phyloP scores from a whole-genome alignment of 2,797 vertebrate species.

The Pangasius krempfi region DNA sequence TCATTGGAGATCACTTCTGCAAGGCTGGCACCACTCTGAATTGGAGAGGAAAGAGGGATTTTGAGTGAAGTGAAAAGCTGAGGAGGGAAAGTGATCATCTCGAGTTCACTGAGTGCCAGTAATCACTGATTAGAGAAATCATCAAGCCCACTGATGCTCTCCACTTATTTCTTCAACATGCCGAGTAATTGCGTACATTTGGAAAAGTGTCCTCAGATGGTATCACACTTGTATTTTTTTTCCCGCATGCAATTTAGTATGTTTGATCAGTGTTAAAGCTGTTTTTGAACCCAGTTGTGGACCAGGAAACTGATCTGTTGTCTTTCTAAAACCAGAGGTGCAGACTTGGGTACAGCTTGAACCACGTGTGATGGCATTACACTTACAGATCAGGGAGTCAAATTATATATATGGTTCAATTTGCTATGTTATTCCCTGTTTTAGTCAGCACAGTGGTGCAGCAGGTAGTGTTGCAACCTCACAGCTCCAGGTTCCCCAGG shows the following conservation, averaged over 20 bases:
- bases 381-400: background rate
- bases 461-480: background rate
- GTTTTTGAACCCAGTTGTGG: background rate
- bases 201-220: background rate
- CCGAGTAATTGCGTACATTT: background rate
- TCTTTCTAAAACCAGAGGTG: background rate
- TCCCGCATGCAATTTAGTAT: background rate
- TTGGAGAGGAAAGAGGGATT: background rate
- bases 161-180: background rate
- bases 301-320: background rate
- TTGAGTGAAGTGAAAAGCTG: background rate
- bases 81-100: slow-evolving; percentile 14
- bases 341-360: background rate
- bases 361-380: background rate
- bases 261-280: background rate
- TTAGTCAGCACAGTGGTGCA: background rate
- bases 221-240: background rate
- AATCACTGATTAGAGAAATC: slow-evolving; percentile 45
- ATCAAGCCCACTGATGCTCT: background rate
- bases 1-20: slow-evolving; percentile 24
- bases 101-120: slow-evolving; percentile 16
- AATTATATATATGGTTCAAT: background rate
- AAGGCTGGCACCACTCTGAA: slow-evolving; percentile 4
- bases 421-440: background rate
- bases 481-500: background rate